Conservation (phyloP, 2,113 vertebrate genomes). For the Cercocebus atys region DNA sequence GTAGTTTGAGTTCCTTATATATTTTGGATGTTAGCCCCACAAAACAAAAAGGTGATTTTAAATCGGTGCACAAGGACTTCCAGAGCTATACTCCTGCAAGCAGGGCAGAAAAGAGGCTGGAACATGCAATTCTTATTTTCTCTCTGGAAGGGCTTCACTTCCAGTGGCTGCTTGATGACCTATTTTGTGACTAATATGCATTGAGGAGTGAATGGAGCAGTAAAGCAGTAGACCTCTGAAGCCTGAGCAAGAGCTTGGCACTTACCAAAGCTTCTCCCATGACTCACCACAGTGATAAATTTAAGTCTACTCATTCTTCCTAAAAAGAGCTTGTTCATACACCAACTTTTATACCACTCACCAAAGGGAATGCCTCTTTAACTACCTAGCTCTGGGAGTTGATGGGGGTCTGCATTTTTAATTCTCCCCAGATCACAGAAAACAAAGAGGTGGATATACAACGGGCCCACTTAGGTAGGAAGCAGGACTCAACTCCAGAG, state of each 20-base stretch:
- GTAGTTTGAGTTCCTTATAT: background rate
- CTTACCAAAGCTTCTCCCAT: background rate
- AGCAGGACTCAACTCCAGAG: too few species aligned
- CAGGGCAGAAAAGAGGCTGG: background rate
- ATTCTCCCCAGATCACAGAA: background rate
- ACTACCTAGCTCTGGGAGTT: background rate
- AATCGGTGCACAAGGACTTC: background rate
- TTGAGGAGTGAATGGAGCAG: too few species aligned
- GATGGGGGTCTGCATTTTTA: background rate
- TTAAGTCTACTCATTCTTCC: background rate
- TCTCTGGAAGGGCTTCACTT: background rate
- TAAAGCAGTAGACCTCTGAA: background rate
- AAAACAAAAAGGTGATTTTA: background rate
- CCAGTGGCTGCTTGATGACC: too few species aligned
- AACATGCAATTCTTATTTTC: background rate
- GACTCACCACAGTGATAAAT: background rate
- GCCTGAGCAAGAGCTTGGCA: background rate
- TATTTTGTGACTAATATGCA: background rate
- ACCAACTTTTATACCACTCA: background rate
- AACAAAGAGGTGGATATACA: background rate
- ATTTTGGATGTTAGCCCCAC: background rate
- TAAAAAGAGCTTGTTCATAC: background rate
- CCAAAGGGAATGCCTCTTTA: background rate
- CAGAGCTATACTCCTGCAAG: background rate
- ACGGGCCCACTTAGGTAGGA: too few species aligned